These are phyloP conservation scores for Dolichopus griseipennis DNA, from an alignment of 2,888 invertebrate species.

Conservation along the genomic window DNA sequence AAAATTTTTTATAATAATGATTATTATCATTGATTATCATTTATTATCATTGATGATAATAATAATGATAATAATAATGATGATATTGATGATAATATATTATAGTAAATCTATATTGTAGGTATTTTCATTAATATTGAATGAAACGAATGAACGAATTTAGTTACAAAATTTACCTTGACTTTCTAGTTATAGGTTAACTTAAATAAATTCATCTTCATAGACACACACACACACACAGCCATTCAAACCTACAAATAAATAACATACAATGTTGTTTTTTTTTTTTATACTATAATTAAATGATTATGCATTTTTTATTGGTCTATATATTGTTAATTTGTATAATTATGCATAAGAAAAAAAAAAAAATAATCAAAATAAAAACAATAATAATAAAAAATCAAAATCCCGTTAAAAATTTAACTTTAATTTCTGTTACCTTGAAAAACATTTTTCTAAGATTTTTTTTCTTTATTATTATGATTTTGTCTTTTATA, in stretches of 20 bases:
- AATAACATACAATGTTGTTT: no score
- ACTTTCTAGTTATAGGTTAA: constrained; percentile 6
- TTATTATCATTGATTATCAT: no score
- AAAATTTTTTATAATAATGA: background rate
- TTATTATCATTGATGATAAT: no score
- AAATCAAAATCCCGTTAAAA: background rate
- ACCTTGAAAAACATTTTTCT: background rate
- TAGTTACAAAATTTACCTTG: constrained; percentile 4
- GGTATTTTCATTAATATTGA: no score
- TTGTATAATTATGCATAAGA: background rate
- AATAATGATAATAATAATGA: background rate
- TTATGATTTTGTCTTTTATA: background rate
- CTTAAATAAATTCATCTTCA: background rate
- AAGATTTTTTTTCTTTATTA: background rate
- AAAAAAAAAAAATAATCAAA: background rate
- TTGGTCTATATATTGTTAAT: no score
- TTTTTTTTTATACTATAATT: no score
- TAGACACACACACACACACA: background rate
- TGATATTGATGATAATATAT: background rate
- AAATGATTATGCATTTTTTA: no score
- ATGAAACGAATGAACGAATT: background rate
- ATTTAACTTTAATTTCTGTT: background rate
- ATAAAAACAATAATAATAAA: background rate
- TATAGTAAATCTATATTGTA: no score
- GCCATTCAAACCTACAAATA: no score